phyloP scores from a whole-genome alignment of 2,113 vertebrate species.

The Euleptes europaea region DNA sequence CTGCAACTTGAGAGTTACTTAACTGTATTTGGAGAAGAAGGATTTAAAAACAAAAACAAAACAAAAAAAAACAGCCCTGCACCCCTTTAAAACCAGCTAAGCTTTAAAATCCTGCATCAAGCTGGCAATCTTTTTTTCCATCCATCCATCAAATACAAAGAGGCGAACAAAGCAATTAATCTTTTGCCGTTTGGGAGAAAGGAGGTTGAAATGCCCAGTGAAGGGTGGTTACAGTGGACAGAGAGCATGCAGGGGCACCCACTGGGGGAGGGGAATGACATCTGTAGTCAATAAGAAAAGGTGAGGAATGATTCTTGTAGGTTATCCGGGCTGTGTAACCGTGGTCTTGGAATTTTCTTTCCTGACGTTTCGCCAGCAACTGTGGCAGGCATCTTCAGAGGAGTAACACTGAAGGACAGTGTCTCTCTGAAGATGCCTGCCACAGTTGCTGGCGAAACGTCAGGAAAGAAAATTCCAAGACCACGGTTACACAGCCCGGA shows the following conservation, averaged over 20 bases:
- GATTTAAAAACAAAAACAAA: not conserved
- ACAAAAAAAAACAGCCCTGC: not conserved
- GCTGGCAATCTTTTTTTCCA: not conserved
- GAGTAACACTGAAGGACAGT: no score
- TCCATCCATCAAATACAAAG: not conserved
- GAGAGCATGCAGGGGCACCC: not conserved
- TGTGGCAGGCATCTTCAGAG: no score
- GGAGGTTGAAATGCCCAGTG: not conserved
- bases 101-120: no score
- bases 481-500: no score
- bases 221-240: not conserved
- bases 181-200: not conserved
- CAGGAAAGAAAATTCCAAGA: no score
- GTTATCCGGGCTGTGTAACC: no score
- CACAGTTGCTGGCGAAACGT: no score
- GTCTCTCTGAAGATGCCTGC: no score
- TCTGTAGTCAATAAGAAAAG: no score
- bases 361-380: no score
- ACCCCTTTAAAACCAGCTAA: not conserved
- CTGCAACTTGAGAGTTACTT: not conserved
- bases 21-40: not conserved
- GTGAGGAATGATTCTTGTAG: no score
- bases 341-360: no score
- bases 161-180: not conserved
- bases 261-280: not conserved